Base-by-base conservation (phyloP, 2,797 vertebrate species). In the Hylomyscus alleni region DNA sequence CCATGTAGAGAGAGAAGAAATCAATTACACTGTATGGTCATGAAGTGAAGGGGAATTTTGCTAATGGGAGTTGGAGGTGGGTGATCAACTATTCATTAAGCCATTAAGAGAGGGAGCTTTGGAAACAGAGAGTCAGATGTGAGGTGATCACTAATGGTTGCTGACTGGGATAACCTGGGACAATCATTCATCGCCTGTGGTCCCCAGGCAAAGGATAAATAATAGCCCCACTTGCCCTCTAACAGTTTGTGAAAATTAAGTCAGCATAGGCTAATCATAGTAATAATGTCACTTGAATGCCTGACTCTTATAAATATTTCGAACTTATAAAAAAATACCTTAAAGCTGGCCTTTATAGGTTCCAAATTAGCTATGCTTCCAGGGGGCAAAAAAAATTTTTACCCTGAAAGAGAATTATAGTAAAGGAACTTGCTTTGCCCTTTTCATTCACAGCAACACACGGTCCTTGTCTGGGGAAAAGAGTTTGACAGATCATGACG, bases 401-500 rank as follows among this genome's bases (percentile, higher is more conserved):
- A 50, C 13, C 72, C 37, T 37, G n/a, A 26, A 91, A 93, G 44
- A 67, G 40, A 94, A 56, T 67, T 67, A 81, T 7, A 84, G 50
- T 34, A 77, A 77, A 94, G 65, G 26, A 72, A 4, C 56, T 82
- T 78, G 19, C 6, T 60, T 95, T 9, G 11, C 29, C 14, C 65
- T 90, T 65, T 67, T 93, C 54, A 77, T 84, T 91, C 96, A 93
- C 19, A 89, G 34, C 24, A 72, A 80, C 44, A 80, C 77, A 80
- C 56, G 54, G 56, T 95, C n/a, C 52, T 77, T 50, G 19, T 58
- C 85, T 56, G 69, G 54, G 60, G 77, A 89, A 80, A 69, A 73
- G 76, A 82, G 69, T 89, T 73, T 96, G 96, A 96, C 90, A 94
- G 85, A 84, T 73, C 78, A 78, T 94, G 91, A 97, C n/a, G 1